Percentiles rank a stretch among this genome's conserved stretches.
Conservation (phyloP, 2,797 vertebrate species). For the Bradypus variegatus region DNA sequence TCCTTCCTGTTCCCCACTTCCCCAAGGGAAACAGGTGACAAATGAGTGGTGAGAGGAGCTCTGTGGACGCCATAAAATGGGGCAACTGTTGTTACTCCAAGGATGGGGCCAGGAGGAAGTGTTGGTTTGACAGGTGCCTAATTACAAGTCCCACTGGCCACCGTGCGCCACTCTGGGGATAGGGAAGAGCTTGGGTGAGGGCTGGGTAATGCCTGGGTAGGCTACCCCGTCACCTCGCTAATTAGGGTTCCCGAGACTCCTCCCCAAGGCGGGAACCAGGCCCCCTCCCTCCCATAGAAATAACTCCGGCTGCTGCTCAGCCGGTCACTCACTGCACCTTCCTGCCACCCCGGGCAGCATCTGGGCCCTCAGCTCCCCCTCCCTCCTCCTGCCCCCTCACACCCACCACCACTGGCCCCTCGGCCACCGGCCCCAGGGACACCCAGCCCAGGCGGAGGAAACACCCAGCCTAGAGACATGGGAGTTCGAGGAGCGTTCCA, state of each 20-base stretch:
- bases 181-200: constrained; percentile 65
- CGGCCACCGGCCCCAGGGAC: not conserved
- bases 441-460: constrained; percentile 45
- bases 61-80: constrained; percentile 38
- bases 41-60: constrained; percentile 52
- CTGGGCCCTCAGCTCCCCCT: constrained; percentile 52
- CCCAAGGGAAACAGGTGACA: constrained; percentile 24
- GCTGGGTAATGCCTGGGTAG: constrained; percentile 63
- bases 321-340: constrained; percentile 44
- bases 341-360: constrained; percentile 57
- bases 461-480: constrained; percentile 53
- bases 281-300: constrained; percentile 66
- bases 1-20: constrained; percentile 43
- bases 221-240: constrained; percentile 61
- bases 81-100: constrained; percentile 35
- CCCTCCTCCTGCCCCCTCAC: constrained; percentile 33
- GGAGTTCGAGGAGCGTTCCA: constrained; percentile 46
- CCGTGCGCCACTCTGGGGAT: constrained; percentile 42
- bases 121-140: constrained; percentile 62
- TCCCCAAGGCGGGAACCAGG: constrained; percentile 63
- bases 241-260: constrained; percentile 62
- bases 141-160: constrained; percentile 61
- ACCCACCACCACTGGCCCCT: constrained; percentile 15
- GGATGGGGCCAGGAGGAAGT: constrained; percentile 57
- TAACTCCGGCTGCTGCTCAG: constrained; percentile 54